These are phyloP conservation scores for Cheumatopsyche charites DNA, from an alignment of 1,140 invertebrate genomes.

Conservation along the genomic window DNA sequence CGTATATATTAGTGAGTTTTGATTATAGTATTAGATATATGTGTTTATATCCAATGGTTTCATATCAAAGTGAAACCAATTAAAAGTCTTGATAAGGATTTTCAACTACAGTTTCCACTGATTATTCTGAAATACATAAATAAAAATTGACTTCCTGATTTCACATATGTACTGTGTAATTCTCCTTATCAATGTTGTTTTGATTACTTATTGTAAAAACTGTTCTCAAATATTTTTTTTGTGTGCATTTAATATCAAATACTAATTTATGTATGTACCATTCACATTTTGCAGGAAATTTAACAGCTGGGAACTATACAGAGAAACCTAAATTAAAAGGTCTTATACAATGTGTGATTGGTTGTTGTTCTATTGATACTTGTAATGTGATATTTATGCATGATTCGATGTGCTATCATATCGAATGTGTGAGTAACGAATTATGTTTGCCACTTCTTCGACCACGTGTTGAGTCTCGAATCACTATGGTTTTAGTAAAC, in stretches of 20 bases:
- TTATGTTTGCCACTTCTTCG: conserved; percentile 70
- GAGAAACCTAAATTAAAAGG: conserved; percentile 63
- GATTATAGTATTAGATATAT: neutral
- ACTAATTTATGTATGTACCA: conserved; percentile 11
- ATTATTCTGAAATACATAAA: neutral
- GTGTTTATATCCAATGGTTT: neutral
- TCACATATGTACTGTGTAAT: too few relatives aligned
- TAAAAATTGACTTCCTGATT: conserved; percentile 14
- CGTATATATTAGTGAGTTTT: neutral
- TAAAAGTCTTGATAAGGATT: conserved; percentile 4
- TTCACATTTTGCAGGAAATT: conserved; percentile 59
- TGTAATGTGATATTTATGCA: conserved; percentile 84
- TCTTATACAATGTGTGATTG: conserved; percentile 70
- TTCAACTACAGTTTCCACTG: conserved; percentile 13
- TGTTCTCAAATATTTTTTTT: too few relatives aligned
- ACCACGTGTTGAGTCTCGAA: conserved; percentile 62
- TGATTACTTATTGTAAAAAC: neutral
- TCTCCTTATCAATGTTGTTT: too few relatives aligned
- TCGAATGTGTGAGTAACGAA: conserved; percentile 73
- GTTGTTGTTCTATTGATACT: conserved; percentile 69
- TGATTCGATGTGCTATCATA: conserved; percentile 76
- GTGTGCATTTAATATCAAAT: neutral
- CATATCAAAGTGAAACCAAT: neutral
- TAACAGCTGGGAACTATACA: conserved; percentile 66
- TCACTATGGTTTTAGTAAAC: conserved; percentile 78